Base-by-base conservation (phyloP, 2,113 vertebrate genomes). In the Loxodonta africana region DNA sequence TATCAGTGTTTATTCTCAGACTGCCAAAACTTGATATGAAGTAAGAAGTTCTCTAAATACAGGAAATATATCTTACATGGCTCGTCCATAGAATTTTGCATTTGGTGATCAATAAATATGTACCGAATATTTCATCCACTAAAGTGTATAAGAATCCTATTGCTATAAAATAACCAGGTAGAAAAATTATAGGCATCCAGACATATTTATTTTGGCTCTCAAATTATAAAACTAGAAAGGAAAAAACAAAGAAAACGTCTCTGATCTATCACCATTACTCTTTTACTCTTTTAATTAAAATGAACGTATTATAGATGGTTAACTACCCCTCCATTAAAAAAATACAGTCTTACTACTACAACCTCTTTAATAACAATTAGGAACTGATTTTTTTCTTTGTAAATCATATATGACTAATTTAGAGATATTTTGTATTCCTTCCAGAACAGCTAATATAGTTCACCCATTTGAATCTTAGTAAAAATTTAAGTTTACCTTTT, bases 401-500 rank as follows among this genome's bases (percentile, higher is more conserved):
- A 9, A 1, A 0, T 87, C 96, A 9, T 69, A 57, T 37, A 30
- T 28, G 15, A 96, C 37, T 5, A 48, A 71, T n/a, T 81, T 81
- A 88, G 4, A 11, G 6, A 0, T 4, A 17, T 25, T 74, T 8
- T 62, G 62, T 62, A 82, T 86, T 88, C 21, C 25, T 86, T 92
- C 30, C 26, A 51, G 15, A 78, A 17, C 30, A 73, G 23, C 92
- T 85, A 92, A 12, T 78, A 92, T 53, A 74, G 46, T 37, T 95
- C 76, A 85, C 21, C 14, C 51, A 93, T 21, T 90, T 53, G 62
- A 51, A 77, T 30, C 41, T 94, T 53, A 91, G 85, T 82, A 83
- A 92, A 78, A 76, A 33, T 18, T 87, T 92, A 85, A 78, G 2
- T 77, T 60, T 82, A 90, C 91, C 1, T 17, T 23, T 25, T 76